A percentile compares a stretch with the other conserved stretches of the same genome.
Conservation (phyloP, 2,888 invertebrate genomes). For the Tromatobia lineatoria region DNA sequence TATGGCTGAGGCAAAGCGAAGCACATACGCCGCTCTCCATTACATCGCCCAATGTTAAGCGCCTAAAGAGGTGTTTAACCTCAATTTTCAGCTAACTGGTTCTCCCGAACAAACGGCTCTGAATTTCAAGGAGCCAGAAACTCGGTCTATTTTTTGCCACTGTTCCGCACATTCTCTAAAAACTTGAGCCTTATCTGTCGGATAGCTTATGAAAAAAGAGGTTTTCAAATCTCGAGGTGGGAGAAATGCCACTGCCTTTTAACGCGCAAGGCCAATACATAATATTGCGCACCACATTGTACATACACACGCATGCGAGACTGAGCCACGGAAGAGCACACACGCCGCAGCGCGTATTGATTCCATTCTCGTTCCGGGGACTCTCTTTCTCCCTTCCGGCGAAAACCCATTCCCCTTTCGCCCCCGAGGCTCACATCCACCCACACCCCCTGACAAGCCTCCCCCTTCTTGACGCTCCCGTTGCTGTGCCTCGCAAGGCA, state of each 20-base stretch:
- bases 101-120: too few species aligned
- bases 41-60: too few species aligned
- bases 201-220: too few species aligned
- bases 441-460: conserved; percentile 66
- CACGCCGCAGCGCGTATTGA: conserved; percentile 83
- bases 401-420: conserved; percentile 46
- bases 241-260: too few species aligned
- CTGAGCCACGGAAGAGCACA: conserved; percentile 77
- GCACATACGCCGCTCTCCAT: too few species aligned
- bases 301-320: conserved; percentile 79
- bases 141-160: background rate
- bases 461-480: conserved; percentile 58
- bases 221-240: too few species aligned
- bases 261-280: conserved; percentile 1
- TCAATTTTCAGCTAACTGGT: too few species aligned
- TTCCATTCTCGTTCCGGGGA: conserved; percentile 81
- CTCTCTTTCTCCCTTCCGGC: conserved; percentile 74
- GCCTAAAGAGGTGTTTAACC: too few species aligned
- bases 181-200: too few species aligned
- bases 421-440: conserved; percentile 60
- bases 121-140: too few species aligned
- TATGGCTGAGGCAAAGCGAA: too few species aligned
- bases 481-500: conserved; percentile 62
- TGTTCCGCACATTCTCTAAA: background rate
- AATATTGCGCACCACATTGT: conserved; percentile 14